Conservation (phyloP, 2,113 vertebrate genomes). For the Chitala chitala region DNA sequence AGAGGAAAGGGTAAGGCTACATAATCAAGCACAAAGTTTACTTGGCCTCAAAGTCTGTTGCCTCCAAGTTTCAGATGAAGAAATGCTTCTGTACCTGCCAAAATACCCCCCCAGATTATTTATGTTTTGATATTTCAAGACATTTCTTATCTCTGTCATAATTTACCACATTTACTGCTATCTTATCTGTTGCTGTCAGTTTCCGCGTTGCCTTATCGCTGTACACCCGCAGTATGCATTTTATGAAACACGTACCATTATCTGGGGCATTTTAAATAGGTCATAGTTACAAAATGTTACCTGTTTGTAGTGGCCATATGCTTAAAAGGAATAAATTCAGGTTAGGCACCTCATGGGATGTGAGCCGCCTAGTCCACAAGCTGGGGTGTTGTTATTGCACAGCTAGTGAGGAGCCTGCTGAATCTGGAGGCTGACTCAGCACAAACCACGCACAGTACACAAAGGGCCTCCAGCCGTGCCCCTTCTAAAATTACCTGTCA, state of each 20-base stretch:
- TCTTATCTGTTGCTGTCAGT: conserved; percentile 6
- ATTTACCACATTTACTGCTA: background rate
- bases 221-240: background rate
- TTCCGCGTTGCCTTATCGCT: background rate
- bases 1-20: too few relatives aligned
- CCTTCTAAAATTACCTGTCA: too few relatives aligned
- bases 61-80: background rate
- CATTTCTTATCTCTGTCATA: background rate
- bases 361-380: too few relatives aligned
- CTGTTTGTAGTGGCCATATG: background rate
- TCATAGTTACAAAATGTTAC: background rate
- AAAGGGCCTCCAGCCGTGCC: too few relatives aligned
- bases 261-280: background rate
- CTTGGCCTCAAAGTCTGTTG: background rate
- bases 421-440: too few relatives aligned
- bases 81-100: background rate
- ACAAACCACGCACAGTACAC: too few relatives aligned
- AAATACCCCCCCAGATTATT: background rate
- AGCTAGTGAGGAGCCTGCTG: too few relatives aligned
- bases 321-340: too few relatives aligned
- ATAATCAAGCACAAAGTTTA: background rate
- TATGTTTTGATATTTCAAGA: conserved; percentile 7
- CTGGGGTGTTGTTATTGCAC: too few relatives aligned
- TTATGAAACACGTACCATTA: background rate
- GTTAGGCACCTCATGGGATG: too few relatives aligned